Conservation (phyloP, 2,888 invertebrate species). For the Stenodema calcarata region DNA sequence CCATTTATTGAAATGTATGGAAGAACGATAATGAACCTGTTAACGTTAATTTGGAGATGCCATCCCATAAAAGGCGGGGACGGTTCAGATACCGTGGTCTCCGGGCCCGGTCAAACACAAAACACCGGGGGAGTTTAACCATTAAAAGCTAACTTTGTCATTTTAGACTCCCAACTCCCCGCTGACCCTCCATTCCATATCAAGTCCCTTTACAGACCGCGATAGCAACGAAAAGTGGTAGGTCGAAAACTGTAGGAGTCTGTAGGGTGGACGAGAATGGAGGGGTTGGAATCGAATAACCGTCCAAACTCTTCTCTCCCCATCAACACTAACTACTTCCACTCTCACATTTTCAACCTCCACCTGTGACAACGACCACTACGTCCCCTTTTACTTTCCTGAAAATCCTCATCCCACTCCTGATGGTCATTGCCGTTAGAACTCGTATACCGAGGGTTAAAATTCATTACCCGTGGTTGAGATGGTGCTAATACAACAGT, state of each 20-base stretch:
- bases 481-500: too few relatives aligned
- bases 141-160: neutral
- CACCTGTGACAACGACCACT: neutral
- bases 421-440: neutral
- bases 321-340: neutral
- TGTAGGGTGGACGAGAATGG: neutral
- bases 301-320: neutral
- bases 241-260: neutral
- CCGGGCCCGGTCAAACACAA: neutral
- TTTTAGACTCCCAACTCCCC: neutral
- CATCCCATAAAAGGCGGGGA: neutral
- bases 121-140: neutral
- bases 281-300: neutral
- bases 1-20: neutral
- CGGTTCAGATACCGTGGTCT: neutral
- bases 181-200: neutral
- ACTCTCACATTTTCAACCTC: neutral
- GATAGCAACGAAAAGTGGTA: neutral
- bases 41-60: neutral
- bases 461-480: neutral
- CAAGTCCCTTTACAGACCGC: constrained; percentile 15
- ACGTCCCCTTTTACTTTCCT: neutral
- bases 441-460: neutral
- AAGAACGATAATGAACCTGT: neutral
- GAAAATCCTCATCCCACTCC: neutral